Conservation (phyloP, 1,140 invertebrate genomes). For the Drosophila mauritiana region DNA sequence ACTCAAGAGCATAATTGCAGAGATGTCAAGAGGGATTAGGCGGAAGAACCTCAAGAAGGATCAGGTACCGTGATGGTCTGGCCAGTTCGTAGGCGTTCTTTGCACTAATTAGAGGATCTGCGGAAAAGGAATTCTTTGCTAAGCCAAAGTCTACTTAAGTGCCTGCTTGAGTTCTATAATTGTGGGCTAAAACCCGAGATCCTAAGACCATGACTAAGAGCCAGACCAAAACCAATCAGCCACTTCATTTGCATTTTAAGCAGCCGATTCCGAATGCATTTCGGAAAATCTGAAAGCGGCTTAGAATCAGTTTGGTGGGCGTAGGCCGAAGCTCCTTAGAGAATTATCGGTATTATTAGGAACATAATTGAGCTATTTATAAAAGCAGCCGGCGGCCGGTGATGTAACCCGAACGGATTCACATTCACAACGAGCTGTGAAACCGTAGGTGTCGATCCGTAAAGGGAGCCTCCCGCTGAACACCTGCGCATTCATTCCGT, state of each 20-base stretch:
- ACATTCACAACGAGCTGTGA: conserved; percentile 67
- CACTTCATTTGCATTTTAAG: conserved; percentile 79
- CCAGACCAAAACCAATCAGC: conserved; percentile 68
- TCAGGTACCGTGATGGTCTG: conserved; percentile 4
- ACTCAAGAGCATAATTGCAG: conserved; percentile 38
- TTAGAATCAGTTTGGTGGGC: conserved; percentile 48
- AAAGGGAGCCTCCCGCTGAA: conserved; percentile 47
- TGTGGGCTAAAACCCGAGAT: conserved; percentile 26
- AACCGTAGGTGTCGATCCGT: conserved; percentile 70
- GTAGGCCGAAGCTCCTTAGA: conserved; percentile 44
- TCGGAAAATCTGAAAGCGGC: conserved; percentile 49
- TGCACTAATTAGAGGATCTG: conserved; percentile 68
- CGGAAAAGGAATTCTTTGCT: conserved; percentile 4
- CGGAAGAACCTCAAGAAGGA: conserved; percentile 2
- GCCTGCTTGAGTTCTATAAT: conserved; percentile 59
- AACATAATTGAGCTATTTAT: conserved; percentile 79
- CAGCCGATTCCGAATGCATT: conserved; percentile 47
- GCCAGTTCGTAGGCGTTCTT: conserved; percentile 24
- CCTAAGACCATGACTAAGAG: conserved; percentile 24
- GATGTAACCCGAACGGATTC: conserved; percentile 42
- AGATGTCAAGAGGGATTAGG: conserved; percentile 54
- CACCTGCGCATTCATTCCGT: conserved; percentile 56
- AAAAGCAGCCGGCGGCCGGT: conserved; percentile 27
- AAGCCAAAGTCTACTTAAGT: conserved; percentile 56
- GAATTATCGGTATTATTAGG: conserved; percentile 78